These are phyloP conservation scores for Cotesia congregata DNA, from an alignment of 2,888 invertebrate genomes.

Conservation along the genomic window DNA sequence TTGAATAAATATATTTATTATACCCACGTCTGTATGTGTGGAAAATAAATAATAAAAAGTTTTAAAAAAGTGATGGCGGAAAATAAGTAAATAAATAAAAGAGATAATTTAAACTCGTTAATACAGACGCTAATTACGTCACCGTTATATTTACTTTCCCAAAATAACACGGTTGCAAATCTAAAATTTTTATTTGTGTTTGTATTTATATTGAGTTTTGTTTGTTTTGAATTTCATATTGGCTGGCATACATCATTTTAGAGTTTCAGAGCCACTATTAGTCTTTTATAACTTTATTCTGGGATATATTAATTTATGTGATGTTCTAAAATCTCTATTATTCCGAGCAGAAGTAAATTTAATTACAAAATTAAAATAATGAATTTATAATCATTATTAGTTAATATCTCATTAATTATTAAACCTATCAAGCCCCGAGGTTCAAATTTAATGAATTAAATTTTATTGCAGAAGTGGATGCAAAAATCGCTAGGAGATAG, in stretches of 20 bases:
- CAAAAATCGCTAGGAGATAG: too few species aligned
- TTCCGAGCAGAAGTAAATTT: neutral
- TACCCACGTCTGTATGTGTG: neutral
- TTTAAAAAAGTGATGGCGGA: neutral
- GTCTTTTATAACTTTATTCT: too few species aligned
- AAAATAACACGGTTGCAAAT: constrained; percentile 7
- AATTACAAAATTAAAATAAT: neutral
- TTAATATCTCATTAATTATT: neutral
- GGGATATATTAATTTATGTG: neutral
- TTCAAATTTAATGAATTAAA: neutral
- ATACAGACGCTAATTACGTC: constrained; percentile 11
- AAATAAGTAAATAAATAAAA: neutral
- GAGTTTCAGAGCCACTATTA: too few species aligned
- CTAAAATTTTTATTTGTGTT: neutral
- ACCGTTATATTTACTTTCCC: neutral
- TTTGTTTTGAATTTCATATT: neutral
- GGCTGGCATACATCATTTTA: neutral
- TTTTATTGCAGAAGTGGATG: too few species aligned
- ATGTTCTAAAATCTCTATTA: neutral
- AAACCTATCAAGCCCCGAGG: neutral
- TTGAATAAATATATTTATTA: neutral
- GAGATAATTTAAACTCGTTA: neutral
- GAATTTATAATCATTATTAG: neutral
- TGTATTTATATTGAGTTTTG: neutral
- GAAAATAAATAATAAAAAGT: neutral